Evolutionary conservation across 2,797 vertebrate species (phyloP).

Genomic region (Brachyalestes nurse): DNA sequence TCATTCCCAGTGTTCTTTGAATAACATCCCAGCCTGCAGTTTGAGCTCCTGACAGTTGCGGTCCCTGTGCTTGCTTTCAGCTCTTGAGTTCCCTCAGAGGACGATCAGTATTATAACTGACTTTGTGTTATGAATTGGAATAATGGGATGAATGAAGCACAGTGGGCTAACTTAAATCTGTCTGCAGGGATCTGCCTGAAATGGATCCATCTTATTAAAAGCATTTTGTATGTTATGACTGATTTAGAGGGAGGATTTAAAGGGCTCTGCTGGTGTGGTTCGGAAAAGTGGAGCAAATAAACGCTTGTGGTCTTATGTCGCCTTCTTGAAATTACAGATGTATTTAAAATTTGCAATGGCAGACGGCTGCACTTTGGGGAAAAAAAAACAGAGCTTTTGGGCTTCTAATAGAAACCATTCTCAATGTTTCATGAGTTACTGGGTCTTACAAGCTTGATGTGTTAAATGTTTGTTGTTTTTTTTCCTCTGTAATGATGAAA

Average conservation of each 20-base stretch:
- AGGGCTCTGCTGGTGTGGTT: slow-evolving; percentile 46
- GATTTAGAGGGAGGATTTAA: slow-evolving; percentile 12
- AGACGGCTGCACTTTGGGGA: slow-evolving; percentile 35
- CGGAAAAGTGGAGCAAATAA: slow-evolving; percentile 22
- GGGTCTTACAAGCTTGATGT: slow-evolving; percentile 45
- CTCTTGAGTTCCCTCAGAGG: slow-evolving; percentile 75
- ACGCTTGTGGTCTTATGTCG: slow-evolving; percentile 26
- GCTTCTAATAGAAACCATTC: slow-evolving; percentile 20
- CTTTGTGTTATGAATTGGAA: slow-evolving; percentile 37
- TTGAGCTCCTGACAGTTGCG: slow-evolving; percentile 47
- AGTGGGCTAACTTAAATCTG: slow-evolving; percentile 60
- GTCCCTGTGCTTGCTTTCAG: slow-evolving; percentile 37
- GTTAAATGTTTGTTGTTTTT: slow-evolving; percentile 27
- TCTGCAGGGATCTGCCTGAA: slow-evolving; percentile 85
- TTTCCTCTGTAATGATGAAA: slow-evolving; percentile 30
- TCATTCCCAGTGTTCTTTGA: slow-evolving; percentile 77
- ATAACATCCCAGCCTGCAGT: slow-evolving; percentile 34
- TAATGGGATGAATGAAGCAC: slow-evolving; percentile 25
- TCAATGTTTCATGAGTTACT: slow-evolving; percentile 35
- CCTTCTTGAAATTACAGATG: slow-evolving; percentile 15
- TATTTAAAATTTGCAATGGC: slow-evolving; percentile 17
- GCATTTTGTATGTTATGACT: slow-evolving; percentile 7
- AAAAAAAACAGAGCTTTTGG: slow-evolving; percentile 34
- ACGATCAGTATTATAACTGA: slow-evolving; percentile 81
- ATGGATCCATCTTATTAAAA: slow-evolving; percentile 56